A percentile compares a stretch with the other conserved stretches of the same genome.
Evolutionary conservation across 2,888 invertebrate genomes (phyloP).

Genomic region (Microplitis deprimator): DNA sequence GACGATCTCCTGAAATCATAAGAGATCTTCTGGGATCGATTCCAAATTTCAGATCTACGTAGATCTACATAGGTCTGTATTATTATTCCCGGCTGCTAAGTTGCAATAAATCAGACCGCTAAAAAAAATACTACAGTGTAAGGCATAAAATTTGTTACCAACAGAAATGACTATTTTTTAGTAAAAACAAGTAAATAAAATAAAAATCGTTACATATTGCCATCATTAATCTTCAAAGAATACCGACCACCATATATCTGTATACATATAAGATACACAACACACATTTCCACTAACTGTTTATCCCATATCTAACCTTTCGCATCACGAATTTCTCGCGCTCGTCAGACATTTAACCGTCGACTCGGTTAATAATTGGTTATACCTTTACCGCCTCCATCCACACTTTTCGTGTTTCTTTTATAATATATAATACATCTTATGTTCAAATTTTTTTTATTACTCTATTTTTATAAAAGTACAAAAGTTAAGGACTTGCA

Average conservation of each 20-base stretch:
- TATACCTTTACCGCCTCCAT: background rate
- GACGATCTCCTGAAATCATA: too few species aligned
- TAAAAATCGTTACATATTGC: background rate
- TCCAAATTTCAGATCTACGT: too few species aligned
- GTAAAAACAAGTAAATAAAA: background rate
- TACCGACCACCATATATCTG: background rate
- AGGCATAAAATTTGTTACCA: background rate
- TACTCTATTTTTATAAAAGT: background rate
- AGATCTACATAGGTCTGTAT: too few species aligned
- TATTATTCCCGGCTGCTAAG: too few species aligned
- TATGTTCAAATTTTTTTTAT: background rate
- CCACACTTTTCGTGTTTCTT: background rate
- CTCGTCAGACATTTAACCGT: conserved; percentile 1
- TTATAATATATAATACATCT: background rate
- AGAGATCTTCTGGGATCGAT: too few species aligned
- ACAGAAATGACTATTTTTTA: background rate
- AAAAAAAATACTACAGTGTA: background rate
- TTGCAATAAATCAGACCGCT: background rate
- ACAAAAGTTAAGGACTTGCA: too few species aligned
- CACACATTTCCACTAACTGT: background rate
- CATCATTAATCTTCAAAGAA: conserved; percentile 1
- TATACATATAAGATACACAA: background rate
- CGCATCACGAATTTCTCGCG: conserved; percentile 1
- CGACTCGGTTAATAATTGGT: background rate
- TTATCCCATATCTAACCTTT: conserved; percentile 1